phyloP scores from a whole-genome alignment of 2,888 invertebrate species.

The Acanthosepion esculentum region DNA sequence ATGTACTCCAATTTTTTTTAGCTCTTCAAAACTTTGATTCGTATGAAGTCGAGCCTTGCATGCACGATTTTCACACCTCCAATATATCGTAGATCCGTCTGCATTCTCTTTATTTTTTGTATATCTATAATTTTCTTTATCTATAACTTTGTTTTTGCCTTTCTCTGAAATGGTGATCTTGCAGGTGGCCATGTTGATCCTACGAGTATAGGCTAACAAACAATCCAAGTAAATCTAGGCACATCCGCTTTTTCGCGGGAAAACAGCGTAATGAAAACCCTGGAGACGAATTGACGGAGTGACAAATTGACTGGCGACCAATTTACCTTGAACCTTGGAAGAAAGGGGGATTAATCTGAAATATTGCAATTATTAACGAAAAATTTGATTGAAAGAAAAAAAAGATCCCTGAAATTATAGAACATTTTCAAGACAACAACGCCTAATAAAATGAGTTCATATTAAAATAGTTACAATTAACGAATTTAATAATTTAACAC shows the following conservation, averaged over 20 bases:
- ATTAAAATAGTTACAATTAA: not conserved
- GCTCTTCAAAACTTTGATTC: not conserved
- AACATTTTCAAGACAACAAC: too few species aligned
- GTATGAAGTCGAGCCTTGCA: not conserved
- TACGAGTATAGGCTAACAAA: not conserved
- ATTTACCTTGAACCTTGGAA: not conserved
- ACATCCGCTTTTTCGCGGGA: too few species aligned
- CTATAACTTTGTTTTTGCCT: too few species aligned
- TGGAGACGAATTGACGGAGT: not conserved
- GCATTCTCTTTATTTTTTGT: too few species aligned
- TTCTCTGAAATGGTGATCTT: not conserved
- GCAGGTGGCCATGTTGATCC: not conserved
- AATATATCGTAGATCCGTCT: too few species aligned
- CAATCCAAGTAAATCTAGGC: too few species aligned
- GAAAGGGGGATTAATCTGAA: too few species aligned
- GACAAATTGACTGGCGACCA: not conserved
- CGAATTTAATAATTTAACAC: not conserved
- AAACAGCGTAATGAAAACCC: too few species aligned
- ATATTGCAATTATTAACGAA: too few species aligned
- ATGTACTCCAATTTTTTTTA: not conserved
- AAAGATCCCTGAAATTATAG: too few species aligned
- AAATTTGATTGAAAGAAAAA: too few species aligned
- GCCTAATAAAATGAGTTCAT: not conserved
- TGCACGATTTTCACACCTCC: not conserved
- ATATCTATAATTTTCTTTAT: too few species aligned